Base-by-base conservation (phyloP, 2,888 invertebrate species). In the Theretra japonica region DNA sequence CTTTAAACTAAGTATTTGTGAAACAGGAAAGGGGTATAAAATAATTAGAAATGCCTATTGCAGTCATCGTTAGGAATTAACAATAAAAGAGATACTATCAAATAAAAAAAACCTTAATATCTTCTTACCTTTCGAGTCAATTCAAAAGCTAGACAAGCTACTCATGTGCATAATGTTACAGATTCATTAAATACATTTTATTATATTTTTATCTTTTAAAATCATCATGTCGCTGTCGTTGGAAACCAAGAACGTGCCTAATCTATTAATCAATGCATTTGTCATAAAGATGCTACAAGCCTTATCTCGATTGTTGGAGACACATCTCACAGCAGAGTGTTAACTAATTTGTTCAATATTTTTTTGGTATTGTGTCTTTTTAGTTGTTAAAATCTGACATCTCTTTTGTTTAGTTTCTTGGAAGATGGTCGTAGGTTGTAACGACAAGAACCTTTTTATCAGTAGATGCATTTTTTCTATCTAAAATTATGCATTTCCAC, bases 281-380 rank as follows among this genome's bases (percentile, higher is more conserved):
- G 65, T 48, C 48, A 48, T 65, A 65, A 65, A 65, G 65, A 48
- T 65, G 62, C 33, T 62, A 65, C 65, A 48, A 48, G 23, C 23
- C 1, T 65, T 65, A 65, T 65, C 65, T 65, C 21, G 41, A 48
- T 48, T 15, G 48, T 0, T n/a, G 8, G 6, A 30, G 28, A 19
- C 28, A 41, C 33, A 41, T 62, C 65, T 41, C 48, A 23, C 65
- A 65, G 48, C 23, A 15, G 23, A 48, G 23, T 65, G 48, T 65
- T 41, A 65, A 65, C 41, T 3, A 65, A 41, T 60, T 65, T 48
- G 48, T 65, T 65, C 65, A 65, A 7, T n/a, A 19, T 23, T 21
- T 65, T 41, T 25, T 48, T 23, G 41, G 41, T 65, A 41, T 41
- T 60, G 28, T 19, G 4, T 48, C 15, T n/a, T 8, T 65, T 48